Conservation (phyloP, 2,888 invertebrate species). For the Timema podura region DNA sequence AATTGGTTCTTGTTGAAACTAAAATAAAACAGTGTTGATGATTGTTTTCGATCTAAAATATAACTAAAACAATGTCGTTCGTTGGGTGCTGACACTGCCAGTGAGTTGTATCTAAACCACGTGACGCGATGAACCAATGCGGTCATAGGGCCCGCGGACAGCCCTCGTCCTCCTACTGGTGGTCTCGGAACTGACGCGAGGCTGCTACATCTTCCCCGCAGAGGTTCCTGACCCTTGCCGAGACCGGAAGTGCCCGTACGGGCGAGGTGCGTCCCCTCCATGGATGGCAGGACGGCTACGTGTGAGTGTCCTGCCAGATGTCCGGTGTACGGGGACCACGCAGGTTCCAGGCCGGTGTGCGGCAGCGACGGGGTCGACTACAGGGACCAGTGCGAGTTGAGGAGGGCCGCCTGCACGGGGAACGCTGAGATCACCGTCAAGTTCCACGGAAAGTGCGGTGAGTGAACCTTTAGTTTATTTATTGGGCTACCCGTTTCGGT, state of each 20-base stretch:
- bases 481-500: no score
- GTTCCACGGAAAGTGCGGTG: conserved; percentile 84
- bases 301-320: conserved; percentile 78
- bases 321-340: conserved; percentile 78
- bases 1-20: no score
- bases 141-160: conserved; percentile 18
- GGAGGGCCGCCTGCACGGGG: conserved; percentile 70
- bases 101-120: no score
- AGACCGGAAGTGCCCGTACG: conserved; percentile 62
- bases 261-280: conserved; percentile 61
- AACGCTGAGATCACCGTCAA: conserved; percentile 73
- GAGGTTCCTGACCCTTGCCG: conserved; percentile 70
- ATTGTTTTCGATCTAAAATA: no score
- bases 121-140: not conserved
- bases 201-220: conserved; percentile 54
- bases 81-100: no score
- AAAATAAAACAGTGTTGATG: no score
- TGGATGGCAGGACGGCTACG: conserved; percentile 65
- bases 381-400: conserved; percentile 78
- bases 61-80: no score
- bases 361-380: conserved; percentile 82
- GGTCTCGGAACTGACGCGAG: conserved; percentile 27
- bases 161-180: conserved; percentile 30
- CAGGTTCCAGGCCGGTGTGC: conserved; percentile 74
- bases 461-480: conserved; percentile 41